Conservation (phyloP, 1,140 invertebrate genomes). For the Drosophila aff. region DNA sequence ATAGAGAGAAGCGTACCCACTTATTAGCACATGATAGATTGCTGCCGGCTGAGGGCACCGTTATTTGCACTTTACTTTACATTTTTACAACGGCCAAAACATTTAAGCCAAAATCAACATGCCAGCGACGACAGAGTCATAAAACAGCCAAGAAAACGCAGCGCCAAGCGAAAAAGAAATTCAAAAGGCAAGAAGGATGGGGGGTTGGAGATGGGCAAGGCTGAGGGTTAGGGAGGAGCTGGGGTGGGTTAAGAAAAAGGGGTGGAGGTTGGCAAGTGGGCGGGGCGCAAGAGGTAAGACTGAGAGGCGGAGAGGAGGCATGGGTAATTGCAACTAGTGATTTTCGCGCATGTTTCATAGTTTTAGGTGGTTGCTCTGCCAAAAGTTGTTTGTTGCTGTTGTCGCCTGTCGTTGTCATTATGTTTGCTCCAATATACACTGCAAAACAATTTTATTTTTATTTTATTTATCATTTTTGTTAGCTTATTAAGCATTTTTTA, state of each 20-base stretch:
- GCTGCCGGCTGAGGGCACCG: conserved; percentile 68
- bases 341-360: conserved; percentile 79
- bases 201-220: neutral
- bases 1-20: conserved; percentile 44
- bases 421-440: conserved; percentile 56
- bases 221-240: neutral
- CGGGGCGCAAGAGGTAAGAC: conserved; percentile 12
- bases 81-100: conserved; percentile 78
- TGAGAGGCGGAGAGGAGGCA: neutral
- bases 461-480: neutral
- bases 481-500: no score
- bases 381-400: conserved; percentile 56
- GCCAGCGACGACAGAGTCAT: conserved; percentile 49
- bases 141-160: conserved; percentile 43
- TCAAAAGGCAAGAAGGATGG: conserved; percentile 12
- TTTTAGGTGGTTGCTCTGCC: conserved; percentile 64
- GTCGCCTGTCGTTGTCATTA: conserved; percentile 75
- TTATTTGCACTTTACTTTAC: conserved; percentile 79
- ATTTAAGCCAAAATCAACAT: conserved; percentile 82
- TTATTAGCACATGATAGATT: conserved; percentile 80
- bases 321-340: conserved; percentile 70
- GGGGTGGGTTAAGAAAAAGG: neutral
- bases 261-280: conserved; percentile 20
- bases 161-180: conserved; percentile 29
- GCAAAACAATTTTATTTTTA: neutral